phyloP scores from a whole-genome alignment of 2,113 vertebrate species.

The Edolisoma coerulescens region DNA sequence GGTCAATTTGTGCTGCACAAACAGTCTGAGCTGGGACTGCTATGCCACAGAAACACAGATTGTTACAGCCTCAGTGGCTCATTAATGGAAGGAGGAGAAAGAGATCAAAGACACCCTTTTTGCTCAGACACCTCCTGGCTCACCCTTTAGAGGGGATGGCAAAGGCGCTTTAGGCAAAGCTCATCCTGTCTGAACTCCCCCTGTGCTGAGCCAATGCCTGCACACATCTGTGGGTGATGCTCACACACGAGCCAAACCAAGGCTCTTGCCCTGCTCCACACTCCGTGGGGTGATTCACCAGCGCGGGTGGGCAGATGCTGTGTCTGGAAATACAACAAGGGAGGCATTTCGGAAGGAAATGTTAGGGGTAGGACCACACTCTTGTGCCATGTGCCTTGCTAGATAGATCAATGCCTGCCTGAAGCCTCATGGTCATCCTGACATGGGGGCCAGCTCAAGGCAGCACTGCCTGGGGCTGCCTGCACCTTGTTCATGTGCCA shows the following conservation, averaged over 20 bases:
- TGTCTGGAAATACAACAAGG: not conserved
- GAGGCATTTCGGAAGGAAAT: not conserved
- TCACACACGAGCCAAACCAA: not conserved
- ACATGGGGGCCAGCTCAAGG: not conserved
- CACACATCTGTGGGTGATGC: not conserved
- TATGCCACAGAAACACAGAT: not conserved
- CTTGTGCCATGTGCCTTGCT: not conserved
- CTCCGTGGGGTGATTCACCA: not conserved
- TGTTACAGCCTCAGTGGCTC: not conserved
- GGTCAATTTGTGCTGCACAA: not conserved
- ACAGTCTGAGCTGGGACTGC: not conserved
- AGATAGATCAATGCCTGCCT: not conserved
- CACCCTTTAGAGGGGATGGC: not conserved
- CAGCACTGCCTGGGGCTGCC: not conserved
- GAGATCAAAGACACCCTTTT: not conserved
- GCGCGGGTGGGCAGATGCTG: fast-evolving
- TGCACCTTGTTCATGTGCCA: not conserved
- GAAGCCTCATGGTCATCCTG: no score
- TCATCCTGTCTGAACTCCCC: not conserved
- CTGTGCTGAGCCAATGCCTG: not conserved
- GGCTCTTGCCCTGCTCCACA: not conserved
- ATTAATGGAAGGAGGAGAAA: not conserved
- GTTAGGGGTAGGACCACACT: not conserved
- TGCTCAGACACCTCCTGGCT: not conserved
- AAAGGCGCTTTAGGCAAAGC: not conserved